These are phyloP conservation scores for Ceratina australensis DNA, from an alignment of 1,140 invertebrate species.

Conservation along the genomic window DNA sequence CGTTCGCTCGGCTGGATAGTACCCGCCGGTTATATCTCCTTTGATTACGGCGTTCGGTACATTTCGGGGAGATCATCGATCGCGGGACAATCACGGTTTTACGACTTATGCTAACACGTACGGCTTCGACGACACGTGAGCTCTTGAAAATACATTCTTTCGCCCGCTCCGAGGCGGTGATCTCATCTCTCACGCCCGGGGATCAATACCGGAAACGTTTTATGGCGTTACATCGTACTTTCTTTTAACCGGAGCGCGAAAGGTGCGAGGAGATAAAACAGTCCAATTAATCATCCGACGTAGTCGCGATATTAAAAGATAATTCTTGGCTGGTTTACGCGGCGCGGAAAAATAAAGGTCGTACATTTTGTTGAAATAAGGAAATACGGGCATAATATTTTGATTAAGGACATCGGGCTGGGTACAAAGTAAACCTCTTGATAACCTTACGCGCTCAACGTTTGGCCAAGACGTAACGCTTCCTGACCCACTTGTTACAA, in stretches of 20 bases:
- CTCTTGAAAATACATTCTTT: no score
- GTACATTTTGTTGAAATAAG: not conserved
- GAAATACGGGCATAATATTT: not conserved
- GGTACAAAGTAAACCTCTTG: not conserved
- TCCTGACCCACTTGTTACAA: constrained; percentile 24
- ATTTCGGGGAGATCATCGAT: not conserved
- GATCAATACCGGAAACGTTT: no score
- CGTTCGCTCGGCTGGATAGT: no score
- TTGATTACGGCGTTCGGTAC: no score
- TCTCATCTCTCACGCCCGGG: no score
- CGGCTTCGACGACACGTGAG: no score
- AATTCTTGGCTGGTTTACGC: not conserved
- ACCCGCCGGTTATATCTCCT: no score
- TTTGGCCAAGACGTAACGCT: constrained; percentile 4
- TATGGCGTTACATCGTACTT: not conserved
- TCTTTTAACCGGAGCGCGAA: not conserved
- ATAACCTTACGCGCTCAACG: not conserved
- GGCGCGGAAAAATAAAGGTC: not conserved
- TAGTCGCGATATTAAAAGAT: not conserved
- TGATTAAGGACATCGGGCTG: constrained; percentile 9
- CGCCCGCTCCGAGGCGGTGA: no score
- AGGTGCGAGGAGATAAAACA: not conserved
- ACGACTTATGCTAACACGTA: no score
- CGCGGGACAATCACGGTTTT: no score
- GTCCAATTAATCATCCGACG: not conserved